A percentile compares a stretch with the other conserved stretches of the same genome.
Evolutionary conservation across 2,888 invertebrate species (phyloP).

Genomic region (Liopterus haemorrhoidalis): DNA sequence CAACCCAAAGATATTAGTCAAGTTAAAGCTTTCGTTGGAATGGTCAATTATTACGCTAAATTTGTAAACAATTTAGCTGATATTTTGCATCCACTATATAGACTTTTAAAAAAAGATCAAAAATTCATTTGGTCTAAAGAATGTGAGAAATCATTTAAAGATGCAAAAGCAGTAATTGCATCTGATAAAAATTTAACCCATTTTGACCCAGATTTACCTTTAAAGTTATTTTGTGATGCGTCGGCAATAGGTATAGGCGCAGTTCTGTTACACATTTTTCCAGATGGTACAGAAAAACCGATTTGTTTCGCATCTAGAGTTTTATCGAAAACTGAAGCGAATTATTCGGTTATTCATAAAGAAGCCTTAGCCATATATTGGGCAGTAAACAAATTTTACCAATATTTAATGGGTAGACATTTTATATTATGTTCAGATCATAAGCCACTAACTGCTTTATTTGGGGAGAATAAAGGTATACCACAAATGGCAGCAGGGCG

Average conservation of each 20-base stretch:
- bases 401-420: too few relatives aligned
- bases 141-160: slow-evolving; percentile 4
- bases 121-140: slow-evolving; percentile 14
- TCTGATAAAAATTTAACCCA: slow-evolving; percentile 24
- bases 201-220: slow-evolving; percentile 20
- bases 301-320: slow-evolving; percentile 34
- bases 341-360: slow-evolving; percentile 35
- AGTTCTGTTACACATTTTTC: slow-evolving; percentile 31
- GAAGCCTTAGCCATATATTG: slow-evolving; percentile 39
- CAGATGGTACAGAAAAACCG: slow-evolving; percentile 32
- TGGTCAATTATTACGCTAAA: too few relatives aligned
- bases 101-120: slow-evolving; percentile 12
- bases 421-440: too few relatives aligned
- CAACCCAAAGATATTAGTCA: too few relatives aligned
- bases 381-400: slow-evolving; percentile 36
- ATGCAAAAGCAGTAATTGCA: slow-evolving; percentile 10
- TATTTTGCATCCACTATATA: slow-evolving; percentile 16
- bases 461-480: too few relatives aligned
- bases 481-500: too few relatives aligned
- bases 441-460: too few relatives aligned
- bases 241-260: slow-evolving; percentile 35
- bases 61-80: too few relatives aligned
- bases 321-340: slow-evolving; percentile 33
- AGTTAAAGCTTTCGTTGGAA: too few relatives aligned
- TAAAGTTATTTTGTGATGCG: slow-evolving; percentile 33